Conservation (phyloP, 2,888 invertebrate species). For the Clusia tigrina region DNA sequence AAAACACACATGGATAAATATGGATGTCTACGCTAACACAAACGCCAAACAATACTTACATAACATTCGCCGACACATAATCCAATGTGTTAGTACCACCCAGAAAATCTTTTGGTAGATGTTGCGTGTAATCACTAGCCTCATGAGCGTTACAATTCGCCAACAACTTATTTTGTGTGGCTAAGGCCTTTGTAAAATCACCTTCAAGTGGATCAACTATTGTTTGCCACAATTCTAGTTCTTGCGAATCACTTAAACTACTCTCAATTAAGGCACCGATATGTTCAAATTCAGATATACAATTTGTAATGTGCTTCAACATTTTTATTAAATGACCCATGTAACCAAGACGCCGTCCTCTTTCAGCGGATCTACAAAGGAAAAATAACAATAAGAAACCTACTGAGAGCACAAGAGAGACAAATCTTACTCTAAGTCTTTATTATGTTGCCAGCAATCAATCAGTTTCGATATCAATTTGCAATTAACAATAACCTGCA, state of each 20-base stretch:
- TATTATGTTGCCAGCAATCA: constrained; percentile 83
- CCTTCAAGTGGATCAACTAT: constrained; percentile 56
- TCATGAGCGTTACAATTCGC: constrained; percentile 62
- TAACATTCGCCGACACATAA: constrained; percentile 28
- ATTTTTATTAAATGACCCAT: constrained; percentile 75
- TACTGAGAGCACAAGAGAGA: neutral
- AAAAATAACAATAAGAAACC: neutral
- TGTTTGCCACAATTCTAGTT: constrained; percentile 66
- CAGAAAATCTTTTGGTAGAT: constrained; percentile 52
- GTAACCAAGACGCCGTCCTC: constrained; percentile 70
- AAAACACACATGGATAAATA: too few species aligned
- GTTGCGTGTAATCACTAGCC: constrained; percentile 50
- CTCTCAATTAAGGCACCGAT: constrained; percentile 68
- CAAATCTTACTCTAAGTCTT: constrained; percentile 76
- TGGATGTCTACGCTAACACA: too few species aligned
- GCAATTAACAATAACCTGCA: constrained; percentile 83
- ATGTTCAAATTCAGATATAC: constrained; percentile 65
- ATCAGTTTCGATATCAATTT: constrained; percentile 81
- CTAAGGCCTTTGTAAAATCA: constrained; percentile 55
- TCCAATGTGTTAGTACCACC: constrained; percentile 43
- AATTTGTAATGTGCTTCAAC: constrained; percentile 67
- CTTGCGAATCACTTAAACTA: constrained; percentile 66
- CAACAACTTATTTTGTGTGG: constrained; percentile 57
- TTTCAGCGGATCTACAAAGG: constrained; percentile 64
- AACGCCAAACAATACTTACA: neutral